Evolutionary conservation across 2,113 vertebrate species (phyloP).

Genomic region (Brachypodius melanocephalos): DNA sequence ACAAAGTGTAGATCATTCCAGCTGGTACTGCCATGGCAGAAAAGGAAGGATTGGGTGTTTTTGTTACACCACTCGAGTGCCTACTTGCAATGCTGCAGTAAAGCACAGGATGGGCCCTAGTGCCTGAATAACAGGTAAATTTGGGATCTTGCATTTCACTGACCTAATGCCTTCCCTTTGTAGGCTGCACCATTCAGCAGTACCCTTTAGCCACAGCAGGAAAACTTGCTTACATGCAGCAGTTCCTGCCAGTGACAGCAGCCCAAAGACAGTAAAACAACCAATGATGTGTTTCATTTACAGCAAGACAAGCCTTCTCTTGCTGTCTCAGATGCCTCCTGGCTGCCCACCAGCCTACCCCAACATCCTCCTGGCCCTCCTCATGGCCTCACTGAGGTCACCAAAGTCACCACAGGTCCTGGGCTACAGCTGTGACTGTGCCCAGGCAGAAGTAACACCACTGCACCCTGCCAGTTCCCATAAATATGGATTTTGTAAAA

Average conservation of each 20-base stretch:
- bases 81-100: not conserved
- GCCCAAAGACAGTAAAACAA: not conserved
- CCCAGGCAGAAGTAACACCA: fast-evolving
- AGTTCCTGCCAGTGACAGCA: not conserved
- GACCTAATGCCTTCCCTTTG: not conserved
- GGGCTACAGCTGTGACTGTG: not conserved
- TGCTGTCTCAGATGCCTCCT: not conserved
- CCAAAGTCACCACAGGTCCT: not conserved
- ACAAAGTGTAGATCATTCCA: not conserved
- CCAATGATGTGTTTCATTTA: not conserved
- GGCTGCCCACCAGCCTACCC: not conserved
- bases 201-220: not conserved
- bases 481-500: not conserved
- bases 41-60: not conserved
- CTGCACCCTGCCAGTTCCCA: not conserved
- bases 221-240: not conserved
- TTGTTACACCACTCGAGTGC: fast-evolving
- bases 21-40: not conserved
- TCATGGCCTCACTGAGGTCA: fast-evolving
- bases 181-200: not conserved
- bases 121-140: fast-evolving
- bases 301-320: not conserved
- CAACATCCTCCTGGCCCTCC: fast-evolving
- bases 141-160: not conserved
- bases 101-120: not conserved